A percentile compares a stretch with the other conserved stretches of the same genome.
phyloP scores from a whole-genome alignment of 2,113 vertebrate species.

The Motacilla alba region DNA sequence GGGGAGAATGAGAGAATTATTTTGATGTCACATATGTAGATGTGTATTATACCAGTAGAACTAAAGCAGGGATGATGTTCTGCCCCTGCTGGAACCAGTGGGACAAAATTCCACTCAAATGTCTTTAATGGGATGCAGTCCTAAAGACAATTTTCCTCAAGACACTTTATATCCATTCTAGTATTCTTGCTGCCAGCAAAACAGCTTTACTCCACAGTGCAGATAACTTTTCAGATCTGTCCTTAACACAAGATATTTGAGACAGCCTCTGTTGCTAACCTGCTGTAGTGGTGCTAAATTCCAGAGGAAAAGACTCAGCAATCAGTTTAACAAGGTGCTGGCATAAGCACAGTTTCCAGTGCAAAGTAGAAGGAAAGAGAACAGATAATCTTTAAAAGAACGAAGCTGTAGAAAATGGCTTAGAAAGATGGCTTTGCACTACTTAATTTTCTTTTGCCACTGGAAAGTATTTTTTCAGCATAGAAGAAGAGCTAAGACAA shows the following conservation, averaged over 20 bases:
- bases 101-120: background rate
- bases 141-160: constrained; percentile 22
- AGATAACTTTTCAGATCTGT: constrained; percentile 72
- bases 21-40: background rate
- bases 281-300: constrained; percentile 58
- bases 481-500: background rate
- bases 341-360: constrained; percentile 59
- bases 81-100: background rate
- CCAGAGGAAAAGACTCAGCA: constrained; percentile 55
- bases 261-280: constrained; percentile 61
- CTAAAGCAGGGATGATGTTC: background rate
- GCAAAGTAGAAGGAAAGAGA: background rate
- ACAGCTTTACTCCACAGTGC: constrained; percentile 52
- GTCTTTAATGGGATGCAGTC: background rate
- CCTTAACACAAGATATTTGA: constrained; percentile 71
- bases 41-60: background rate
- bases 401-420: constrained; percentile 1
- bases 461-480: background rate
- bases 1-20: background rate
- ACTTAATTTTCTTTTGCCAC: background rate
- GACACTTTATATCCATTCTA: constrained; percentile 48
- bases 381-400: constrained; percentile 1
- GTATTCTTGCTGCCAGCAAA: constrained; percentile 60
- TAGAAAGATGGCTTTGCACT: background rate
- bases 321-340: constrained; percentile 58